These are phyloP conservation scores for Chaunax sp. DNA, from an alignment of 2,797 vertebrate genomes.

Conservation along the genomic window DNA sequence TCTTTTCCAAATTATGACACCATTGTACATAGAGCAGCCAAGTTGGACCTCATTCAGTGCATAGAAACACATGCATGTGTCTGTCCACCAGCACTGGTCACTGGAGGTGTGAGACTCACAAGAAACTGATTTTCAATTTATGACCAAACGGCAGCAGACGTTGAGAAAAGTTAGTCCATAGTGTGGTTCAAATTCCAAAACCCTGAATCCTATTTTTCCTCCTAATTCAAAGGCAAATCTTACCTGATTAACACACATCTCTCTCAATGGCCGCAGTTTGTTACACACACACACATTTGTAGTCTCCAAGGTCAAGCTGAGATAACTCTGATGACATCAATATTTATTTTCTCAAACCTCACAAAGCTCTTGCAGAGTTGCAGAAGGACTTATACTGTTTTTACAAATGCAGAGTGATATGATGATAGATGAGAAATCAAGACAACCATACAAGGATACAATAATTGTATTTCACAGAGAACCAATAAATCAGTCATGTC, in stretches of 20 bases:
- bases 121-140: not conserved
- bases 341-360: not conserved
- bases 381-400: not conserved
- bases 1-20: slow-evolving; percentile 19
- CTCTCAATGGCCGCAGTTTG: not conserved
- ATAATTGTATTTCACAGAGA: not conserved
- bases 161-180: too few species aligned
- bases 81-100: not conserved
- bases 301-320: not conserved
- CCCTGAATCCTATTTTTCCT: too few species aligned
- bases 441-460: not conserved
- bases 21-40: not conserved
- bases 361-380: not conserved
- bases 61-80: slow-evolving; percentile 11
- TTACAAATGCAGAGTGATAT: not conserved
- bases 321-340: not conserved
- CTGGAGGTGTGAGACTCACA: not conserved
- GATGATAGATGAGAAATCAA: too few species aligned
- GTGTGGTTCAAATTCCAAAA: too few species aligned
- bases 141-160: too few species aligned
- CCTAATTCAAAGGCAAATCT: too few species aligned
- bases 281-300: not conserved
- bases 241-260: too few species aligned
- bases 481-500: not conserved
- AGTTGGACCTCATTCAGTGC: not conserved